A percentile compares a stretch with the other conserved stretches of the same genome.
Evolutionary conservation across 2,888 invertebrate genomes (phyloP).

Genomic region (Cosmia pyralina): DNA sequence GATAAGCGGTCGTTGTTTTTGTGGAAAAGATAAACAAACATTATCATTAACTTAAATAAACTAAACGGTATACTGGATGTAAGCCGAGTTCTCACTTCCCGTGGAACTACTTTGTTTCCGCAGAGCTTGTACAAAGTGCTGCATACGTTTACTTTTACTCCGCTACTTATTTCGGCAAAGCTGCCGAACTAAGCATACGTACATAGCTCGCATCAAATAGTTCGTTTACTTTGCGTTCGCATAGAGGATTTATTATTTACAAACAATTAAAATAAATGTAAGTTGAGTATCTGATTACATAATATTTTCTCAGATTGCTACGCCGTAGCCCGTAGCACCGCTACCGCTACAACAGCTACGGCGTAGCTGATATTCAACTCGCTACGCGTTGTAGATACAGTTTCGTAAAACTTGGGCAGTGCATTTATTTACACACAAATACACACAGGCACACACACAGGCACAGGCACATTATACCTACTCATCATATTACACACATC

Average conservation of each 20-base stretch:
- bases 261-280: not conserved
- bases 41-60: not conserved
- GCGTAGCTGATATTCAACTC: slow-evolving; percentile 1
- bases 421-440: too few species aligned
- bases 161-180: slow-evolving; percentile 26
- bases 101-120: slow-evolving; percentile 23
- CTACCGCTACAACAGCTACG: slow-evolving; percentile 3
- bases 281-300: too few species aligned
- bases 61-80: not conserved
- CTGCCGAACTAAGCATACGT: slow-evolving; percentile 21
- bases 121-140: slow-evolving; percentile 26
- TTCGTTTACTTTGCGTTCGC: slow-evolving; percentile 9
- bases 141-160: slow-evolving; percentile 37
- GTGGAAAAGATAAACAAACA: not conserved
- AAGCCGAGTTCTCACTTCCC: slow-evolving; percentile 21
- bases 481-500: too few species aligned
- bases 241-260: not conserved
- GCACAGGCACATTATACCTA: too few species aligned
- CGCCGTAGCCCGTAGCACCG: not conserved
- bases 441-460: too few species aligned
- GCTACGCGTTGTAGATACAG: too few species aligned
- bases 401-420: too few species aligned
- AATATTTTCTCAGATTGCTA: not conserved
- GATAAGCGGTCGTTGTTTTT: too few species aligned
- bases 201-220: slow-evolving; percentile 3